Evolutionary conservation across 2,888 invertebrate genomes (phyloP).

Genomic region (Synergus itoensis): DNA sequence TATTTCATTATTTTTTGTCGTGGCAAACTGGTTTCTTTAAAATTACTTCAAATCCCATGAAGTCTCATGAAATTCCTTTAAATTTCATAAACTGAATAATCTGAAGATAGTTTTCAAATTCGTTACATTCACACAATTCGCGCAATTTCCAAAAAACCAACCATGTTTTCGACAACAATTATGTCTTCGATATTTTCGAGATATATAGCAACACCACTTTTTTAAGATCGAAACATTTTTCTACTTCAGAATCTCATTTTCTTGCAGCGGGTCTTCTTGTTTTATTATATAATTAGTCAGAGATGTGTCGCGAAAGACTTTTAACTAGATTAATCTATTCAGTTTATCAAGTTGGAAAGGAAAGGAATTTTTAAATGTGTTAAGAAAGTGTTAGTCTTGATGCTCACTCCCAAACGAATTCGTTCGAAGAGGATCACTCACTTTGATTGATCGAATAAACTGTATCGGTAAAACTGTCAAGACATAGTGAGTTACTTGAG

Average conservation of each 20-base stretch:
- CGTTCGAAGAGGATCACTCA: conserved; percentile 55
- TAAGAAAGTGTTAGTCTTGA: conserved; percentile 8
- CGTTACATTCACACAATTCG: too few relatives aligned
- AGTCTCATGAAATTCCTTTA: too few relatives aligned
- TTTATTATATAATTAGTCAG: background rate
- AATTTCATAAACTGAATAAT: too few relatives aligned
- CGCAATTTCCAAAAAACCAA: too few relatives aligned
- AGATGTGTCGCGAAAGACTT: background rate
- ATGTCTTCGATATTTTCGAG: background rate
- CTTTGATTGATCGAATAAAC: conserved; percentile 58
- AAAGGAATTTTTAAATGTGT: background rate
- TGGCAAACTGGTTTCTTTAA: background rate
- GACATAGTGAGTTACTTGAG: conserved; percentile 50
- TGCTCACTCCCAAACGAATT: conserved; percentile 41
- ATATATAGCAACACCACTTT: too few relatives aligned
- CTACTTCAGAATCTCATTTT: too few relatives aligned
- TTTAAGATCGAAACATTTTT: too few relatives aligned
- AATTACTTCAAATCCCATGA: too few relatives aligned
- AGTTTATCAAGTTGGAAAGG: background rate
- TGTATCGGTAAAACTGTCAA: conserved; percentile 53
- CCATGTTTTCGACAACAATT: too few relatives aligned
- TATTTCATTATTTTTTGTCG: background rate
- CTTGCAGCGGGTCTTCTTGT: too few relatives aligned
- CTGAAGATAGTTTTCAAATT: too few relatives aligned
- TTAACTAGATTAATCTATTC: conserved; percentile 23